Evolutionary conservation across 2,113 vertebrate species (phyloP), one percentile per base, ranked within the genome.

Genomic region (Corythoichthys intestinalis): DNA sequence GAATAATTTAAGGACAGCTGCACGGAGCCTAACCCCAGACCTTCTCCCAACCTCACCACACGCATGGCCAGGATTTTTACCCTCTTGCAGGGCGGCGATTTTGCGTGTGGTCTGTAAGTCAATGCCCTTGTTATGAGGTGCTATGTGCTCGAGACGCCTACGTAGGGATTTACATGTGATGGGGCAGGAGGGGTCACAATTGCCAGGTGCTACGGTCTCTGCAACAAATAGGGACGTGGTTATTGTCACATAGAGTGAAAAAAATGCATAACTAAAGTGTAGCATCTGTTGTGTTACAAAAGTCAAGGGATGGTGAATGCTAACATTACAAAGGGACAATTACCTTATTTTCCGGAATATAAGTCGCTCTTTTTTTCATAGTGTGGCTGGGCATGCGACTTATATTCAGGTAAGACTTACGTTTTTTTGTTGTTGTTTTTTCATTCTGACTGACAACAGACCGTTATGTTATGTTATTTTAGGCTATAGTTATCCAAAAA

Each of bases 51-150:
- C 3, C 56, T 34, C n/a, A 11, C 61, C 61, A 13, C 41, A 63
- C 61, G 46, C 79, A 67, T 11, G 69, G 74, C 65, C 67, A 56
- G 83, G 70, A 82, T 75, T 70, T 73, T 53, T 61, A 39, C 60
- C 57, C 75, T 64, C 66, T 50, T 41, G 52, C 9, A 1, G 68
- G 67, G 75, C 48, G 79, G 74, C 69, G 15, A 61, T 71, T 75
- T 56, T 83, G 80, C 77, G 85, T 90, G 88, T 90, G 90, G 91
- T 91, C 88, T 87, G 87, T 82, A 89, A 92, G 79, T 71, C 75
- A 82, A 89, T 85, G 81, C 82, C 71, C 75, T 86, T 74, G 76
- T 87, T 84, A 85, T 85, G 82, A 87, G 77, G 74, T 76, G 71
- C 67, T 85, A 86, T 83, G 85, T 89, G 82, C 86, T 81, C 65